Evolutionary conservation across 2,113 vertebrate species (phyloP).

Genomic region (Epinephelus moara): DNA sequence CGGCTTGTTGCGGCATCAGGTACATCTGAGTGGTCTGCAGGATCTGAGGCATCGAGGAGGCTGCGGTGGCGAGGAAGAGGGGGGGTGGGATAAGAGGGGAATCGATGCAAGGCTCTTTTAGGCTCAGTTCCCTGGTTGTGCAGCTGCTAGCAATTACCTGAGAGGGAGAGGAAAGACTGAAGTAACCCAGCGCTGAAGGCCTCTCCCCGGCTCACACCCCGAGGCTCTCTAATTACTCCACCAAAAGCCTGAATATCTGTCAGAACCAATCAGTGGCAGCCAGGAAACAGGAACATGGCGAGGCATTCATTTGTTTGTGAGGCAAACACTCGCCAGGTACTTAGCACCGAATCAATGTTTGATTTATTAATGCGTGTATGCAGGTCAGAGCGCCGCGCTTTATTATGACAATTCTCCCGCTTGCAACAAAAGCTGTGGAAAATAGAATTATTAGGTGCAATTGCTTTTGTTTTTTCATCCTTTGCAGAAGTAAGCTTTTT

Average conservation of each 20-base stretch:
- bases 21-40: conserved; percentile 57
- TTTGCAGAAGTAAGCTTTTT: not conserved
- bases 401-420: conserved; percentile 57
- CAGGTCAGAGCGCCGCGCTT: conserved; percentile 58
- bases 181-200: conserved; percentile 68
- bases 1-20: conserved; percentile 52
- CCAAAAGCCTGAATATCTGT: conserved; percentile 71
- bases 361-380: conserved; percentile 72
- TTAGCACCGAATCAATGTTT: conserved; percentile 60
- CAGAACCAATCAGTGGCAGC: conserved; percentile 74
- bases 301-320: conserved; percentile 73
- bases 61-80: conserved; percentile 8
- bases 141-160: conserved; percentile 82
- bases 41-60: conserved; percentile 65
- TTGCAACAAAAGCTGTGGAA: conserved; percentile 28
- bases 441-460: conserved; percentile 29
- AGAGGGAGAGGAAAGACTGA: conserved; percentile 56
- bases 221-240: conserved; percentile 76
- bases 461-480: conserved; percentile 14
- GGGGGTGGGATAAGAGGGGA: conserved; percentile 6
- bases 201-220: conserved; percentile 60
- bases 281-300: conserved; percentile 62
- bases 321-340: conserved; percentile 69
- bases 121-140: conserved; percentile 50
- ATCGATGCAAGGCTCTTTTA: conserved; percentile 54